Percentiles rank a stretch among this genome's conserved stretches.
These are phyloP conservation scores for Ceratothoa steindachneri DNA, from an alignment of 2,888 invertebrate genomes.

Conservation along the genomic window DNA sequence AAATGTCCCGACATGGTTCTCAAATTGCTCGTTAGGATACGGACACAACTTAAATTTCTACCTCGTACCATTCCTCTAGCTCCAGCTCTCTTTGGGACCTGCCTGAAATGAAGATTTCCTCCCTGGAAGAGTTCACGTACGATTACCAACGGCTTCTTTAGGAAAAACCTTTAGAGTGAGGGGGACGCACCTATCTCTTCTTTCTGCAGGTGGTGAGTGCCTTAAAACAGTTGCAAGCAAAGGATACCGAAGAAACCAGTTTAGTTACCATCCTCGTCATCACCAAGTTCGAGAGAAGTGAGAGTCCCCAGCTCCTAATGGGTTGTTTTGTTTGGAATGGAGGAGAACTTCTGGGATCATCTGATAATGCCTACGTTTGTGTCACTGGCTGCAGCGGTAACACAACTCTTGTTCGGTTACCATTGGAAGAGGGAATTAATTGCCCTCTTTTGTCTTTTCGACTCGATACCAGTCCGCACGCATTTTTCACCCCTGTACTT, in stretches of 20 bases:
- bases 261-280: constrained; percentile 68
- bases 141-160: background rate
- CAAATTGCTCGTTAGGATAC: no score
- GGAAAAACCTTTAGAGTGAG: constrained; percentile 50
- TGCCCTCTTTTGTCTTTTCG: constrained; percentile 14
- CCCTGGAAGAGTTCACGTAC: constrained; percentile 9
- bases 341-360: constrained; percentile 50
- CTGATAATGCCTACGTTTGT: constrained; percentile 64
- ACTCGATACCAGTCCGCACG: constrained; percentile 18
- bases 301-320: constrained; percentile 8
- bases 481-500: constrained; percentile 48
- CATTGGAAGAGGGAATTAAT: background rate
- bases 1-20: no score
- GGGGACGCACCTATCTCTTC: constrained; percentile 69
- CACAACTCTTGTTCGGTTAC: constrained; percentile 52
- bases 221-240: constrained; percentile 73
- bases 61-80: no score
- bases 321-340: background rate
- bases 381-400: constrained; percentile 70
- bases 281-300: constrained; percentile 4
- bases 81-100: constrained; percentile 44
- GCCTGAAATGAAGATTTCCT: constrained; percentile 23
- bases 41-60: no score
- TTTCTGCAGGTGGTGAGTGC: constrained; percentile 76
- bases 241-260: constrained; percentile 75